Evolutionary conservation across 2,113 vertebrate species (phyloP), one percentile per base, ranked within the genome.

Genomic region (Clarias gariepinus): DNA sequence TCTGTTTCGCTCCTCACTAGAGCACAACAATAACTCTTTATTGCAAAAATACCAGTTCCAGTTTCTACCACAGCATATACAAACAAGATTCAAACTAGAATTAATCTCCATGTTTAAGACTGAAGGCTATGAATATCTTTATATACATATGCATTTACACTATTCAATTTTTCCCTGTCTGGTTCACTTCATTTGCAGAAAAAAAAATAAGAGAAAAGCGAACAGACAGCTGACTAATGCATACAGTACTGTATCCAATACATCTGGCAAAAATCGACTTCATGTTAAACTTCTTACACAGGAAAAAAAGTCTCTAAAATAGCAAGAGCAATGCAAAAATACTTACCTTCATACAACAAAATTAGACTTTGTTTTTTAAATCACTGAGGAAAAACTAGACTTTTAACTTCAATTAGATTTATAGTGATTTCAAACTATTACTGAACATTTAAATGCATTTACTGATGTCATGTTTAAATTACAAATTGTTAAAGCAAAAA

Each of bases 41-140:
- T 93, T 93, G 93, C 88, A 92, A 93, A 93, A 93, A 93, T 92
- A 93, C 92, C 92, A 87, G 88, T 76, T 91, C 82, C 58, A 90
- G 91, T 82, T 90, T 87, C 87, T 88, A 90, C 87, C 91, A 92
- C 91, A 90, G 89, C 89, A 91, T 91, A 89, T 91, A 92, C 88
- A 91, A 90, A 92, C 87, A 77, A 74, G 25, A 36, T 87, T 68
- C 85, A 89, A 88, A 89, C 82, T 84, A 58, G 47, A 90, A 87
- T 86, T 71, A 47, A 83, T 58, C 28, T 82, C 85, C 80, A 81
- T 85, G 88, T 83, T 88, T 69, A 86, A 82, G 68, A 66, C 68
- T 58, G 71, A 86, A 91, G 78, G 81, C 80, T 89, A 84, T 57
- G 84, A 87, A 89, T 86, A 76, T 87, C 81, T 92, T 82, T 92